phyloP scores from a whole-genome alignment of 2,113 vertebrate genomes.

The Pyrgilauda ruficollis region DNA sequence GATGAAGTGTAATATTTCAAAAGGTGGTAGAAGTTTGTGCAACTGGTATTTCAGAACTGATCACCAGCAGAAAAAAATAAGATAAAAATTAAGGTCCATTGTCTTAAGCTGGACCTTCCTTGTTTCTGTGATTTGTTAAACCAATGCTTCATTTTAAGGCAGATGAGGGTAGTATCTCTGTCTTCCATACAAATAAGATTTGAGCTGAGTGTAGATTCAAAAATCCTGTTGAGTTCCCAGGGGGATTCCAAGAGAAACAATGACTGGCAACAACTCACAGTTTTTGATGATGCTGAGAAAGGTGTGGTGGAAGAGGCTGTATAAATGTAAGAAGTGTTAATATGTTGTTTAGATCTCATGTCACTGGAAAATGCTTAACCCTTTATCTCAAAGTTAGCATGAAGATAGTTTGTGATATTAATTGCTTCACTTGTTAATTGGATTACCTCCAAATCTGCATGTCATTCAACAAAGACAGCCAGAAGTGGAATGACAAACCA shows the following conservation, averaged over 20 bases:
- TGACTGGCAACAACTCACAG: neutral
- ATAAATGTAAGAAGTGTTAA: neutral
- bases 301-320: neutral
- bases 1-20: neutral
- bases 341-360: neutral
- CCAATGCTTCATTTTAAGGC: neutral
- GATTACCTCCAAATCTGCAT: slow-evolving; percentile 35
- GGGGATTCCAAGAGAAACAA: neutral
- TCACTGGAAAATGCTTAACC: neutral
- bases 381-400: slow-evolving; percentile 6
- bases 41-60: neutral
- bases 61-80: neutral
- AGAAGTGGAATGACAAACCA: slow-evolving; percentile 46
- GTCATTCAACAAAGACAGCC: slow-evolving; percentile 18
- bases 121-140: neutral
- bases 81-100: neutral
- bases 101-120: neutral
- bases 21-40: neutral
- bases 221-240: neutral
- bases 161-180: neutral
- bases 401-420: neutral
- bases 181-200: neutral
- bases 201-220: neutral
- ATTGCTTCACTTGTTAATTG: slow-evolving; percentile 24
- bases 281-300: neutral